Evolutionary conservation across 2,797 vertebrate species (phyloP).

Genomic region (Emydoidea blandingii): DNA sequence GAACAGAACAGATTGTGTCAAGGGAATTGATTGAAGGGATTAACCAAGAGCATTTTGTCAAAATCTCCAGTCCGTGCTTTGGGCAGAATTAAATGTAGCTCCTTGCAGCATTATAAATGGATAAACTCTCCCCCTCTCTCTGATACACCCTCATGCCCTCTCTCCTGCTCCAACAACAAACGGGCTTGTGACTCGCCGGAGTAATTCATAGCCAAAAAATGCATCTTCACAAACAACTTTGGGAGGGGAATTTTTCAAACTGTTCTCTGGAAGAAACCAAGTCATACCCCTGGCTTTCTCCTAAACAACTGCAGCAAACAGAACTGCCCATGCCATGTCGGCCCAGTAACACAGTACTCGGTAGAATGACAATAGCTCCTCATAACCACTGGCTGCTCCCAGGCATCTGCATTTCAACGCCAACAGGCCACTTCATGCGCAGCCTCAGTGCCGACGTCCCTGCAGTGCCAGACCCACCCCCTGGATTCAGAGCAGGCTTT

Average conservation of each 20-base stretch:
- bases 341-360: neutral
- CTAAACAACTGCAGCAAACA: too few species aligned
- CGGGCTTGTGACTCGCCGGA: neutral
- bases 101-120: neutral
- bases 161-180: neutral
- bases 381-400: neutral
- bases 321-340: neutral
- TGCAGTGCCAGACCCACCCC: neutral
- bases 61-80: neutral
- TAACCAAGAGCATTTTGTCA: neutral
- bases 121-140: neutral
- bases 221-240: neutral
- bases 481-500: neutral
- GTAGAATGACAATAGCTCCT: neutral
- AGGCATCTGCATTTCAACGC: neutral
- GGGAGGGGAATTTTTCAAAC: too few species aligned
- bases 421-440: neutral
- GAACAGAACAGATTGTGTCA: neutral
- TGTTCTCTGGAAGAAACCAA: too few species aligned
- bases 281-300: too few species aligned
- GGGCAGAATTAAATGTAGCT: neutral
- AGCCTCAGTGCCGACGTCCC: too few species aligned
- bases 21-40: neutral
- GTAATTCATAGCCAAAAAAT: neutral
- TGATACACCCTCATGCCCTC: neutral